A percentile compares a stretch with the other conserved stretches of the same genome.
Conservation (phyloP, 1,140 invertebrate species). For the Eubasilissa regina region DNA sequence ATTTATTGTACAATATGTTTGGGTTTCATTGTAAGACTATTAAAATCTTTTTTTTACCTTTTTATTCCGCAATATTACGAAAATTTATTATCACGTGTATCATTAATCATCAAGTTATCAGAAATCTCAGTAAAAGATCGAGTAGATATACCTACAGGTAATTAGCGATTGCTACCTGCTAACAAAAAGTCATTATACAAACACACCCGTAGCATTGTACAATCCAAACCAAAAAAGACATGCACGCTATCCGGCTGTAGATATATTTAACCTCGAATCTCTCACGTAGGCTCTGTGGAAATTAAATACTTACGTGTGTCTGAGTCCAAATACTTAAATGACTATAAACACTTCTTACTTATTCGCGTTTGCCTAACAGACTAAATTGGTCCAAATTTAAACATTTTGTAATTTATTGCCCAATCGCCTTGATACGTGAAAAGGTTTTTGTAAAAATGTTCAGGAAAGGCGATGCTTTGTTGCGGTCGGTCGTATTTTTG, state of each 20-base stretch:
- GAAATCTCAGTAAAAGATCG: conserved; percentile 5
- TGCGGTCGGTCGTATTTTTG: no score
- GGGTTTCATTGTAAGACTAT: no score
- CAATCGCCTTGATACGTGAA: conserved; percentile 12
- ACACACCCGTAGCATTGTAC: conserved; percentile 19
- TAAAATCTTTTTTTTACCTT: no score
- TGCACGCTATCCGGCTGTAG: conserved; percentile 35
- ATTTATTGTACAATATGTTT: no score
- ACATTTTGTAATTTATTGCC: conserved; percentile 25
- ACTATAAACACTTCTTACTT: neutral
- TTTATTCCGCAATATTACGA: no score
- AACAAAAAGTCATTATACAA: conserved; percentile 5
- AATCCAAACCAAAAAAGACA: conserved; percentile 30
- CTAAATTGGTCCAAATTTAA: conserved; percentile 27
- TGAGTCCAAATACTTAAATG: neutral
- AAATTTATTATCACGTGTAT: no score
- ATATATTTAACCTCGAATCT: conserved; percentile 41
- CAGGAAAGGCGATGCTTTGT: conserved; percentile 17
- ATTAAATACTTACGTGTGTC: conserved; percentile 33
- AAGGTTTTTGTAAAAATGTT: conserved; percentile 18
- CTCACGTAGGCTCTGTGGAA: conserved; percentile 39
- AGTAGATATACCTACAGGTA: neutral
- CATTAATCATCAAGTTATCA: conserved; percentile 7
- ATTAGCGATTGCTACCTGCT: neutral
- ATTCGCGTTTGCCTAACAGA: neutral